A percentile compares a stretch with the other conserved stretches of the same genome.
These are phyloP conservation scores for Elegia similella DNA, from an alignment of 2,888 invertebrate species.

Conservation along the genomic window DNA sequence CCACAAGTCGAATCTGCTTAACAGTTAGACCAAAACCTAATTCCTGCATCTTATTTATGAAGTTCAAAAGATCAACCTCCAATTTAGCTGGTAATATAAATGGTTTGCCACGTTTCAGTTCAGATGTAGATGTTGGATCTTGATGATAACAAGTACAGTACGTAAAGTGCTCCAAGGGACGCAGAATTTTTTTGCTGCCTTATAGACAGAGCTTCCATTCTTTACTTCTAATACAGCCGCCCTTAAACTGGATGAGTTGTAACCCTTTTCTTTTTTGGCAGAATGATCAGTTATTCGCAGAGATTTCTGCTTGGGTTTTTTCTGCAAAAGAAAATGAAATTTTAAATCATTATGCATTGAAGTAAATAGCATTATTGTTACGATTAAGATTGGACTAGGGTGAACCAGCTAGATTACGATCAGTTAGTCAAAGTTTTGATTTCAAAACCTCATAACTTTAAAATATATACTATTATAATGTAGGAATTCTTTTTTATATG, in stretches of 20 bases:
- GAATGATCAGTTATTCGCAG: constrained; percentile 6
- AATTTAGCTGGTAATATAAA: constrained; percentile 11
- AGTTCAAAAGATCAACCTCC: constrained; percentile 15
- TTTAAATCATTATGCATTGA: too few relatives aligned
- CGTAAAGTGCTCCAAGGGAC: constrained; percentile 17
- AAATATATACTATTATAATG: too few relatives aligned
- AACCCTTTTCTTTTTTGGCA: constrained; percentile 10
- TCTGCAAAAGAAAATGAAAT: constrained; percentile 12
- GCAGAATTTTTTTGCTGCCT: constrained; percentile 17
- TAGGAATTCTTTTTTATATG: too few relatives aligned
- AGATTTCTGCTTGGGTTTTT: not conserved
- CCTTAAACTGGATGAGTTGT: constrained; percentile 13
- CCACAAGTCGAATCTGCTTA: constrained; percentile 20
- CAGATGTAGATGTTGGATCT: constrained; percentile 15
- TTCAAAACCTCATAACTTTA: too few relatives aligned
- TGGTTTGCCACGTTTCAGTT: constrained; percentile 17
- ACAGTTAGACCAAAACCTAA: constrained; percentile 22
- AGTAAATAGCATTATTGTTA: too few relatives aligned
- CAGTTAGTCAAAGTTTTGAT: too few relatives aligned
- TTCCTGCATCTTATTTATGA: constrained; percentile 23
- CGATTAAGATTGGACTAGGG: too few relatives aligned
- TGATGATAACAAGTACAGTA: constrained; percentile 14
- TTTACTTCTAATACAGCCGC: constrained; percentile 16
- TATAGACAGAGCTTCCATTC: constrained; percentile 15
- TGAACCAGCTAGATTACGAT: too few relatives aligned